A percentile compares a stretch with the other conserved stretches of the same genome.
Evolutionary conservation across 1,140 invertebrate species (phyloP).

Genomic region (Capitella teleta): DNA sequence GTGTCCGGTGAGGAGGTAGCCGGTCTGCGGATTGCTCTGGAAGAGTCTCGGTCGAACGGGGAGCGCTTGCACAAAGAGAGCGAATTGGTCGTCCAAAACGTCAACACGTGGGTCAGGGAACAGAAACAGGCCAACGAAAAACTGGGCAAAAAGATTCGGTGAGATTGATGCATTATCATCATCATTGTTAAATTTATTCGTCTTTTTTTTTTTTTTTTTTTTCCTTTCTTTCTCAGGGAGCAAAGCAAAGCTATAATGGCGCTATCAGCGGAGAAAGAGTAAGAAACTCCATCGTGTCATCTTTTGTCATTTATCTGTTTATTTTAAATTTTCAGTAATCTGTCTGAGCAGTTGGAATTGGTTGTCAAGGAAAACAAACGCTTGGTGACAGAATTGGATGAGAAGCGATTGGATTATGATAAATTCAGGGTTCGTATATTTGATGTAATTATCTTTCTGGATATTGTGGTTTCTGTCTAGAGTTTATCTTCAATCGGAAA

Average conservation of each 20-base stretch:
- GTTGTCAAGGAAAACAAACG: constrained; percentile 32
- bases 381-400: constrained; percentile 29
- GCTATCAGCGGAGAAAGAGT: constrained; percentile 37
- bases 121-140: constrained; percentile 40
- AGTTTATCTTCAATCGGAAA: no score
- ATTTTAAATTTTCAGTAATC: constrained; percentile 19
- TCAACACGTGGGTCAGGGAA: constrained; percentile 40
- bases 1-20: constrained; percentile 35
- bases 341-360: constrained; percentile 29
- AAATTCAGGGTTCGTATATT: constrained; percentile 28
- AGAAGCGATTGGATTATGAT: constrained; percentile 26
- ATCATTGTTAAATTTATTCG: not conserved
- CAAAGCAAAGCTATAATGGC: constrained; percentile 35
- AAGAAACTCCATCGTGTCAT: no score
- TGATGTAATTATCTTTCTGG: no score
- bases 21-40: constrained; percentile 29
- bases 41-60: constrained; percentile 35
- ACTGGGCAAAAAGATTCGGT: constrained; percentile 37
- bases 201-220: constrained; percentile 6
- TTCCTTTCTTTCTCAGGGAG: constrained; percentile 18
- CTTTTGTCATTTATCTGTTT: no score
- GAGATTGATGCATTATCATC: not conserved
- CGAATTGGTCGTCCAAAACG: constrained; percentile 40
- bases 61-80: constrained; percentile 37
- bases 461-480: no score